Evolutionary conservation across 2,113 vertebrate genomes (phyloP).

Genomic region (Syngnathoides biaculeatus): DNA sequence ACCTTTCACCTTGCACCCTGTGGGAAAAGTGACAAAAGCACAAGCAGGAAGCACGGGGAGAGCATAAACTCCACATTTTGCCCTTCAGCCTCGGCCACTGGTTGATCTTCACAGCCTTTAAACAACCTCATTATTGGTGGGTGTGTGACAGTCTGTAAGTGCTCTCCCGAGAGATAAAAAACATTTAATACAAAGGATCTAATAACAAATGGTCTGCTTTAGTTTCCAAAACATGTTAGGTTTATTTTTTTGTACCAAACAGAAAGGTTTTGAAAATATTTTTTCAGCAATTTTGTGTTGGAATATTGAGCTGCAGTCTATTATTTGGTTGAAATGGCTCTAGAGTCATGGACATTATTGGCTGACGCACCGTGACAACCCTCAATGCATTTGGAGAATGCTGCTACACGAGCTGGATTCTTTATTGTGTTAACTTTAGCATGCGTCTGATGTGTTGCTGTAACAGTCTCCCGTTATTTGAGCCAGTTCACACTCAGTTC

Average conservation of each 20-base stretch:
- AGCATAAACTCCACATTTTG: conserved; percentile 1
- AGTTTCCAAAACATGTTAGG: background rate
- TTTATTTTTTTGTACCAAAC: background rate
- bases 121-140: conserved; percentile 36
- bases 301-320: background rate
- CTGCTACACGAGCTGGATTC: background rate
- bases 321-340: conserved; percentile 1
- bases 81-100: conserved; percentile 9
- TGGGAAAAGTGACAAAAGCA: conserved; percentile 9
- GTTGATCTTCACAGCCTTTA: conserved; percentile 19
- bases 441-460: background rate
- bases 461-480: background rate
- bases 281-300: background rate
- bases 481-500: background rate
- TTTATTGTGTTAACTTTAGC: background rate
- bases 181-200: conserved; percentile 27
- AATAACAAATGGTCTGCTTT: background rate
- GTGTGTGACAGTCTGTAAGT: background rate
- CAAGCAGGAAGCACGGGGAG: background rate
- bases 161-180: conserved; percentile 21
- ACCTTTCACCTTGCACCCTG: conserved; percentile 2
- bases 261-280: background rate
- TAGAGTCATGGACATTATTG: background rate
- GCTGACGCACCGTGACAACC: background rate
- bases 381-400: background rate